Evolutionary conservation across 2,113 vertebrate species (phyloP).

Genomic region (Macquaria australasica): DNA sequence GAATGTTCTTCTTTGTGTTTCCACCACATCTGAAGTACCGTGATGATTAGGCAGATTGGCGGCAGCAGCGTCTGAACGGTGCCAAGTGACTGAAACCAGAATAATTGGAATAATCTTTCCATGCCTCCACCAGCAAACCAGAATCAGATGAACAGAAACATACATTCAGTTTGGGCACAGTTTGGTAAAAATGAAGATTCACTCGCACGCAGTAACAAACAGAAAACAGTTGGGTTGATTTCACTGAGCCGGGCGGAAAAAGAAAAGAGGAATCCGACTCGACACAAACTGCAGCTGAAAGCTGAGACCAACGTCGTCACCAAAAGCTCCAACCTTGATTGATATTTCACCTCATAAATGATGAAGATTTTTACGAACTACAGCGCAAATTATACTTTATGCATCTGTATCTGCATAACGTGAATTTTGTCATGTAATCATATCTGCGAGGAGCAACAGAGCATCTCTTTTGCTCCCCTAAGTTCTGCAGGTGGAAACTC

Average conservation of each 20-base stretch:
- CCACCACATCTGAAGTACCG: neutral
- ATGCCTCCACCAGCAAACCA: neutral
- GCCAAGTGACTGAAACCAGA: neutral
- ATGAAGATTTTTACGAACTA: neutral
- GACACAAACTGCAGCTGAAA: too few species aligned
- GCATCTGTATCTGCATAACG: too few species aligned
- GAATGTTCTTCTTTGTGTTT: neutral
- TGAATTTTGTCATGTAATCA: too few species aligned
- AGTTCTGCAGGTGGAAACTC: neutral
- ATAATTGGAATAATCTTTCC: neutral
- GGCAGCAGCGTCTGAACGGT: neutral
- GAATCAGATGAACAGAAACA: neutral
- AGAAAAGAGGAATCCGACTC: neutral
- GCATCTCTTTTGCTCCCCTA: too few species aligned
- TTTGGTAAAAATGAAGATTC: neutral
- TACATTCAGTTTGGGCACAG: slow-evolving; percentile 29
- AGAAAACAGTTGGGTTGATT: neutral
- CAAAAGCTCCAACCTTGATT: neutral
- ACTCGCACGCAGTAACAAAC: neutral
- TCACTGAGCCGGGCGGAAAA: neutral
- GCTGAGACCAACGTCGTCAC: neutral
- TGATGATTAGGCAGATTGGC: neutral
- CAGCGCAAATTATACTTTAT: neutral
- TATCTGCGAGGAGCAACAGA: too few species aligned
- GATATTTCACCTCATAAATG: neutral